Evolutionary conservation across 1,140 invertebrate genomes (phyloP).

Genomic region (Branchinecta lindahli): DNA sequence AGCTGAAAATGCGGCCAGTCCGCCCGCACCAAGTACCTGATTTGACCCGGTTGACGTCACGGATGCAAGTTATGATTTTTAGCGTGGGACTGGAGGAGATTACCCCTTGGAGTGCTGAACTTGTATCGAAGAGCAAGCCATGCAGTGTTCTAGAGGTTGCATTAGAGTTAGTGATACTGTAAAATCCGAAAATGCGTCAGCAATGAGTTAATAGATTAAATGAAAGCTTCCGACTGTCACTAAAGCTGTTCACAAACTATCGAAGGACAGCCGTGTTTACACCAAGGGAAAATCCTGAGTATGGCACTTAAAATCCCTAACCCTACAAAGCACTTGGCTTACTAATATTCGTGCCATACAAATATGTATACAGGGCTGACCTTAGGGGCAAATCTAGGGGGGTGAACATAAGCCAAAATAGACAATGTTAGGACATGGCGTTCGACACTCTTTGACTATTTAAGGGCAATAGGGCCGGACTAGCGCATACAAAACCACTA

Average conservation of each 20-base stretch:
- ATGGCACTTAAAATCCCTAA: background rate
- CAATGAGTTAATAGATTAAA: too few relatives aligned
- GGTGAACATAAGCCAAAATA: background rate
- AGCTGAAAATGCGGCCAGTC: too few relatives aligned
- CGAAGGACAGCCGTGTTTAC: conserved; percentile 7
- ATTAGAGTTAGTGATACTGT: too few relatives aligned
- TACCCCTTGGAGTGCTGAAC: too few relatives aligned
- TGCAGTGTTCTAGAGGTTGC: too few relatives aligned
- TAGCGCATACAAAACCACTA: background rate
- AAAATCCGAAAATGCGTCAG: too few relatives aligned
- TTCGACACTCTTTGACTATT: background rate
- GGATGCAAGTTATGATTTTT: too few relatives aligned
- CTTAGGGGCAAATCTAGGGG: background rate
- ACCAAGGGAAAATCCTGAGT: conserved; percentile 2
- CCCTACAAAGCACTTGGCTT: conserved; percentile 1
- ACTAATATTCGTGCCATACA: conserved; percentile 3
- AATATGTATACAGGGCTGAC: conserved; percentile 7
- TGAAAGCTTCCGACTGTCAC: background rate
- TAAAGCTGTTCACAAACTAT: conserved; percentile 6
- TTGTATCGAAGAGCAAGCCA: too few relatives aligned
- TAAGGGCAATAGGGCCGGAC: conserved; percentile 7
- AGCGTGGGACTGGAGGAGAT: too few relatives aligned
- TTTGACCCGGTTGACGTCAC: too few relatives aligned
- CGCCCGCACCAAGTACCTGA: too few relatives aligned
- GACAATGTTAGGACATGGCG: background rate